Conservation (phyloP, 1,140 invertebrate species). For the Drosophila prosaltans region DNA sequence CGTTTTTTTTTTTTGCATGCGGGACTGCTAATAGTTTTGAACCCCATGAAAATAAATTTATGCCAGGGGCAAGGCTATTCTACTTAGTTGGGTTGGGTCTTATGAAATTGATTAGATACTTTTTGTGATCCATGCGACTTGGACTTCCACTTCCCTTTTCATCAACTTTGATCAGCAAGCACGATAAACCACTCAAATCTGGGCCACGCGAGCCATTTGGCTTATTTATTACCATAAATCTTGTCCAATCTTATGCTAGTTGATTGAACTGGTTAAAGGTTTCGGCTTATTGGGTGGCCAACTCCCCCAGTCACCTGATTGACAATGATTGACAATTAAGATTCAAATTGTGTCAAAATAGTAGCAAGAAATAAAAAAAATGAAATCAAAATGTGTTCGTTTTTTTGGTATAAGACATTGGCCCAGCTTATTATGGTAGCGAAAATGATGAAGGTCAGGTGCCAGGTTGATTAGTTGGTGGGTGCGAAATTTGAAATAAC, state of each 20-base stretch:
- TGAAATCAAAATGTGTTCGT: not conserved
- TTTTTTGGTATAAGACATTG: conserved; percentile 31
- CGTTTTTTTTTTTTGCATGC: conserved; percentile 40
- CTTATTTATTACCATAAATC: conserved; percentile 1
- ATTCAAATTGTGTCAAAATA: conserved; percentile 45
- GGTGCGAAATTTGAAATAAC: not conserved
- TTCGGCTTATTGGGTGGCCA: conserved; percentile 42
- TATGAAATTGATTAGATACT: conserved; percentile 8
- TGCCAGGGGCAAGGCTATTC: conserved; percentile 46
- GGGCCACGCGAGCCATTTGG: conserved; percentile 7
- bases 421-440: conserved; percentile 55
- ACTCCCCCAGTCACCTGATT: conserved; percentile 20
- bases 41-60: conserved; percentile 33
- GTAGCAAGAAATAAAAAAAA: conserved; percentile 46
- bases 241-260: not conserved
- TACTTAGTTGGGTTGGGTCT: conserved; percentile 12
- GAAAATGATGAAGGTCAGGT: conserved; percentile 10
- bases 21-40: conserved; percentile 52
- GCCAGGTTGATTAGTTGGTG: conserved; percentile 44
- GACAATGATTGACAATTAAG: conserved; percentile 61
- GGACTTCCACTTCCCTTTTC: conserved; percentile 11
- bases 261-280: conserved; percentile 17
- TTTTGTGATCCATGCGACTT: not conserved
- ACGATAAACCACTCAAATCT: conserved; percentile 10
- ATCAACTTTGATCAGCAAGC: conserved; percentile 1